phyloP scores from a whole-genome alignment of 2,888 invertebrate species.

The Aleiodes alternator region DNA sequence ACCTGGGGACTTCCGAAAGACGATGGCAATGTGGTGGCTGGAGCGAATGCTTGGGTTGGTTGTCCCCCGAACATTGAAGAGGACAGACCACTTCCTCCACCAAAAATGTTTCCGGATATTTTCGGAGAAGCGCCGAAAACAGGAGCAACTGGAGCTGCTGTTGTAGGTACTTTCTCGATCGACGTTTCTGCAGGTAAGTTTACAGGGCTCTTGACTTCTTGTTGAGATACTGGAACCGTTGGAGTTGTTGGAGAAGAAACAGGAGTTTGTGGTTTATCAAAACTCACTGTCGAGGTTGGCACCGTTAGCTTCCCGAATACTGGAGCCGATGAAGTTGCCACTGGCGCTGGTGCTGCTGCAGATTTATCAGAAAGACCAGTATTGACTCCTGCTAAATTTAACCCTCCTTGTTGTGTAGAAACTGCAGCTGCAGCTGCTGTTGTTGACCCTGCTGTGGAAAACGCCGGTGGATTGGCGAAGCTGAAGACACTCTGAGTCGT shows the following conservation, averaged over 20 bases:
- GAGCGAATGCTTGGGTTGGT: not conserved
- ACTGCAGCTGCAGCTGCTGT: conserved; percentile 49
- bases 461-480: conserved; percentile 43
- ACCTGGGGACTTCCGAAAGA: conserved; percentile 38
- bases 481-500: conserved; percentile 37
- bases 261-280: conserved; percentile 38
- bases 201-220: conserved; percentile 23
- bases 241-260: conserved; percentile 22
- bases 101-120: conserved; percentile 40
- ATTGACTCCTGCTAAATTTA: conserved; percentile 56
- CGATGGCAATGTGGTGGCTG: conserved; percentile 36
- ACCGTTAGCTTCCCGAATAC: conserved; percentile 38
- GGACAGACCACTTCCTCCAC: conserved; percentile 43
- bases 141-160: conserved; percentile 49
- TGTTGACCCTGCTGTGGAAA: conserved; percentile 46
- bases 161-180: conserved; percentile 29
- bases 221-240: not conserved
- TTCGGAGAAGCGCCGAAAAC: conserved; percentile 48
- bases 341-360: not conserved
- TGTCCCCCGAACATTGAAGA: conserved; percentile 8
- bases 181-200: conserved; percentile 39
- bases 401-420: conserved; percentile 52
- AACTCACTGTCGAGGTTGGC: conserved; percentile 45
- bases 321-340: conserved; percentile 19
- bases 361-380: conserved; percentile 49